phyloP scores from a whole-genome alignment of 2,113 vertebrate genomes.

The Phocoena sinus region DNA sequence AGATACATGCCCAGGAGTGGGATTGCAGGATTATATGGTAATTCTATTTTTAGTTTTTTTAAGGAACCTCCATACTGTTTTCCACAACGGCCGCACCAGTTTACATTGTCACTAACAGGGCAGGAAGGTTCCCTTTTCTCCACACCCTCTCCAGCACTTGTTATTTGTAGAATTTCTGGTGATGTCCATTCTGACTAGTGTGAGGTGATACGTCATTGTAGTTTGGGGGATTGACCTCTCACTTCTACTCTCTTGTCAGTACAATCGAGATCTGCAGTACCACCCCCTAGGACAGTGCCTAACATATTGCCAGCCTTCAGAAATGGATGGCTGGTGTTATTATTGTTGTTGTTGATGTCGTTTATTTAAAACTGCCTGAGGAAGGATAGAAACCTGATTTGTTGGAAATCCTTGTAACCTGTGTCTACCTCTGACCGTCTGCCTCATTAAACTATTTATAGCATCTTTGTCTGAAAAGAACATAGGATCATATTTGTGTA shows the following conservation, averaged over 20 bases:
- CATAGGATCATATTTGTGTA: too few relatives aligned
- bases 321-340: neutral
- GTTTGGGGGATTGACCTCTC: neutral
- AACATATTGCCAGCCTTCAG: neutral
- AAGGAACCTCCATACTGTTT: too few relatives aligned
- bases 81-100: too few relatives aligned
- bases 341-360: neutral
- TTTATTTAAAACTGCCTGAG: neutral
- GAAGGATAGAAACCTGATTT: neutral
- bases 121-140: neutral
- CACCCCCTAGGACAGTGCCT: neutral
- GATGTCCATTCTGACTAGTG: neutral
- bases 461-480: neutral
- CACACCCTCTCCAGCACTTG: neutral
- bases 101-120: neutral
- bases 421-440: neutral
- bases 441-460: neutral
- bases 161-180: neutral
- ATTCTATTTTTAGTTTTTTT: too few relatives aligned
- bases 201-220: neutral
- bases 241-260: neutral
- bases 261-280: accelerated
- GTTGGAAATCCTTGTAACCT: neutral
- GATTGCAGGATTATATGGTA: too few relatives aligned
- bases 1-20: too few relatives aligned